Conservation (phyloP, 2,797 vertebrate species). For the Siniperca obscura region DNA sequence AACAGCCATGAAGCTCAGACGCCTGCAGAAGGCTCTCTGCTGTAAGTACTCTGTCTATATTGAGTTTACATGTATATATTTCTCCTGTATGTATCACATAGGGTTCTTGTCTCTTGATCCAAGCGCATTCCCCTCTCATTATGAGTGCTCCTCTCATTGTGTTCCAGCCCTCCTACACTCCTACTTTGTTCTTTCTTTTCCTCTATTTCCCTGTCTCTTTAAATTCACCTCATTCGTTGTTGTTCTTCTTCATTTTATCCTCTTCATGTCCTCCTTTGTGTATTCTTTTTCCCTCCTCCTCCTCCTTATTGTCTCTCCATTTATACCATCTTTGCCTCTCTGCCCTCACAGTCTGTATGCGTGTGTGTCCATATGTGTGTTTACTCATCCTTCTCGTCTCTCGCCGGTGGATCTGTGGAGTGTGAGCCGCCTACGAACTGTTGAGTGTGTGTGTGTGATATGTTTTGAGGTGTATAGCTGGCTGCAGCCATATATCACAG, state of each 20-base stretch:
- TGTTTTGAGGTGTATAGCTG: constrained; percentile 23
- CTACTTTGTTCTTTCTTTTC: constrained; percentile 31
- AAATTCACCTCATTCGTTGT: constrained; percentile 30
- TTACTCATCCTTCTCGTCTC: constrained; percentile 60
- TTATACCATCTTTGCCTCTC: not conserved
- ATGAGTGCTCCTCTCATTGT: constrained; percentile 45
- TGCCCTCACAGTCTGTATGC: not conserved
- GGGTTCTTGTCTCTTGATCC: constrained; percentile 5
- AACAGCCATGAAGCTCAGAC: constrained; percentile 98
- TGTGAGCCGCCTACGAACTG: constrained; percentile 54
- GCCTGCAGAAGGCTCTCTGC: constrained; percentile 98
- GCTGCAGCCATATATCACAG: constrained; percentile 1
- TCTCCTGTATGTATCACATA: constrained; percentile 10
- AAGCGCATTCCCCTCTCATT: constrained; percentile 19
- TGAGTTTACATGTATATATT: constrained; percentile 7
- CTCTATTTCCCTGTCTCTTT: not conserved
- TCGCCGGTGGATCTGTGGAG: constrained; percentile 36
- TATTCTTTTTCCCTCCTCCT: not conserved
- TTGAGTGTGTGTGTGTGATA: constrained; percentile 48
- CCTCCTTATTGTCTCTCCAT: not conserved
- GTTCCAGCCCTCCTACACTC: constrained; percentile 42
- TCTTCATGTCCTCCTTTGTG: not conserved
- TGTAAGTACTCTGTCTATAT: constrained; percentile 85
- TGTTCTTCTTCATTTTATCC: constrained; percentile 9
- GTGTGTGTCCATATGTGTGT: constrained; percentile 44